Base-by-base conservation (phyloP, 1,140 invertebrate genomes). In the Drosophila grimshawi region DNA sequence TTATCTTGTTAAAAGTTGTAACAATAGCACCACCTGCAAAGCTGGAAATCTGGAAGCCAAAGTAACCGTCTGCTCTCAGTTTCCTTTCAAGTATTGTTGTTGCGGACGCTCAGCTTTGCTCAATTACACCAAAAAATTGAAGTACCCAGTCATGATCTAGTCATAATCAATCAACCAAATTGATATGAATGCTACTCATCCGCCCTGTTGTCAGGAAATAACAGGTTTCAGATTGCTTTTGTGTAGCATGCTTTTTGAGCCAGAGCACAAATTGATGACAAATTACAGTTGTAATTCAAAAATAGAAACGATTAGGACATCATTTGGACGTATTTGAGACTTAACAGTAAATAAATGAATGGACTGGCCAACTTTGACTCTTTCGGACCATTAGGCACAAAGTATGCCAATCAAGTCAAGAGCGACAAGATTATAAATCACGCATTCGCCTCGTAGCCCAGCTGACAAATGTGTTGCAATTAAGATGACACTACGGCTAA, bases 401-500 rank as follows among this genome's bases (percentile, higher is more conserved):
- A 53, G 71, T 11, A 49, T 67, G 65, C 71, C 71, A 74, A 74
- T 69, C 71, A 56, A 62, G 59, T 10, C 51, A 19, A 60, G 64
- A 55, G 56, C 62, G 51, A 29, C 64, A 43, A 33, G 49, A 41
- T 56, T 8, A 49, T 73, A 73, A 73, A 73, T 73, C 70, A 73
- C 70, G 64, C 56, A 68, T 61, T 48, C 56, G 64, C 56, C 56
- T 55, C 48, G 64, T 37, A 48, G 64, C 49, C 32, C 51, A 52
- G 64, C 56, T 73, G 70, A 73, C 51, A 76, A 78, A 78, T 78
- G 73, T 76, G 52, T 29, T 65, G 66, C 82, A 82, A 82, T 88
- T 86, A 79, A 86, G 86, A 78, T 61, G 72, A 72, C 64, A 82
- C 64, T 64, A 56, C 41, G 80, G 76, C 78, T 86, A 81, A 85